Percentiles rank a stretch among this genome's conserved stretches.
These are phyloP conservation scores for Nysson spinosus DNA, from an alignment of 2,888 invertebrate genomes.

Conservation along the genomic window DNA sequence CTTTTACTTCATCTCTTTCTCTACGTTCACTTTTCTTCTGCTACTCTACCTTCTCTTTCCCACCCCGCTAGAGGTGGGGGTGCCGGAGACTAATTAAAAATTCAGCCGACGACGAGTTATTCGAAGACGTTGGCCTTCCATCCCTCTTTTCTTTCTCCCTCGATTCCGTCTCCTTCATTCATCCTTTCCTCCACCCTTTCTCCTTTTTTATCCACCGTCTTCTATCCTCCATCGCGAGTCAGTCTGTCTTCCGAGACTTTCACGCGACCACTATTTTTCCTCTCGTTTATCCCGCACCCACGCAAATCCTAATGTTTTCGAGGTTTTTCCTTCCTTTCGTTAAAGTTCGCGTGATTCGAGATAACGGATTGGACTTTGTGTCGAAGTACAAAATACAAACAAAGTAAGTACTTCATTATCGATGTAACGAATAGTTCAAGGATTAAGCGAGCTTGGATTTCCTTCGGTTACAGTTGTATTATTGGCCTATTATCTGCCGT, in stretches of 20 bases:
- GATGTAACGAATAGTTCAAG: background rate
- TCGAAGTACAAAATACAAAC: background rate
- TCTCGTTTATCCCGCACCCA: conserved; percentile 35
- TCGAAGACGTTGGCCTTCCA: conserved; percentile 66
- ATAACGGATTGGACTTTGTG: conserved; percentile 30
- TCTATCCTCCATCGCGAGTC: conserved; percentile 11
- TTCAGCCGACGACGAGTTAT: conserved; percentile 63
- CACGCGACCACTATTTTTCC: conserved; percentile 51
- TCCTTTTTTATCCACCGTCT: conserved; percentile 23
- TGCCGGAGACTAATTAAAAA: conserved; percentile 75
- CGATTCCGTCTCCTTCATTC: conserved; percentile 4
- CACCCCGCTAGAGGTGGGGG: conserved; percentile 54
- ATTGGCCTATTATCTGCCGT: background rate
- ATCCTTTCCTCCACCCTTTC: conserved; percentile 11
- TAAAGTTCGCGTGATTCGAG: conserved; percentile 15
- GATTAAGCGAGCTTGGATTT: background rate
- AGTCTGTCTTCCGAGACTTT: conserved; percentile 41
- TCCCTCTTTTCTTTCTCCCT: conserved; percentile 45
- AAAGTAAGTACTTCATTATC: too few species aligned
- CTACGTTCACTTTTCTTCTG: conserved; percentile 43
- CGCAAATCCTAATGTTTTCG: conserved; percentile 44
- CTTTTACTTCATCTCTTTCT: conserved; percentile 49
- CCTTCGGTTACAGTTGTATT: too few species aligned
- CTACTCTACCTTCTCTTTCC: conserved; percentile 40
- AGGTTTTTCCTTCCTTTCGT: conserved; percentile 12